Evolutionary conservation across 2,888 invertebrate species (phyloP), one percentile per base, ranked within the genome.

Genomic region (Periphyllus acericola): DNA sequence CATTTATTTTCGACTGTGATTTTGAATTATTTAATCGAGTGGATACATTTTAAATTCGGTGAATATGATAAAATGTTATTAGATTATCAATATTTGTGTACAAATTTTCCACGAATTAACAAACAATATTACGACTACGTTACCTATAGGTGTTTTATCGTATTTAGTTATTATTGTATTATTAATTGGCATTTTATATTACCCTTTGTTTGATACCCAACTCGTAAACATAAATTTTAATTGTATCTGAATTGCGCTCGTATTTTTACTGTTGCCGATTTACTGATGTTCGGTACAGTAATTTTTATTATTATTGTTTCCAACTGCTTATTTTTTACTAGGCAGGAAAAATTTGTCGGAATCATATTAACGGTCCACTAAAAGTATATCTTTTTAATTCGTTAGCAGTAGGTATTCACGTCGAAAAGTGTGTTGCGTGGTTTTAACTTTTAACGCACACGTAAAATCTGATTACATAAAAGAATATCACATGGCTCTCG

Each of bases 221-320:
- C 36, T 36, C 36, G 36, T 79, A 34, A 79, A 79, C 14, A 60
- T 36, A 34, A 36, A 60, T 79, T 36, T 36, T 36, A n/a, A 36
- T 25, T 21, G 5, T 40, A 81, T 68, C 81, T 46, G 81, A 66
- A 68, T 40, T 29, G 81, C 68, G 66, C 66, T 68, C 40, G 36
- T 81, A 2, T n/a, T 40, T 29, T 11, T 60, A 60, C 6, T 60
- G 9, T 25, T 8, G 60, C 25, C 25, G 21, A 60, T 60, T 60
- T 21, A 60, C 3, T 3, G 5, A 52, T 17, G 21, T 60, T 60
- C 21, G 55, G 55, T 21, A 60, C 25, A 2, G 25, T 60, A 60
- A 55, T 60, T 60, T 6, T 60, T 25, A 25, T 60, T 60, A 21
- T 21, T 60, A 60, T 25, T 60, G 60, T 60, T 60, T 60, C 4